phyloP scores from a whole-genome alignment of 2,888 invertebrate species.

The Diploptera punctata region DNA sequence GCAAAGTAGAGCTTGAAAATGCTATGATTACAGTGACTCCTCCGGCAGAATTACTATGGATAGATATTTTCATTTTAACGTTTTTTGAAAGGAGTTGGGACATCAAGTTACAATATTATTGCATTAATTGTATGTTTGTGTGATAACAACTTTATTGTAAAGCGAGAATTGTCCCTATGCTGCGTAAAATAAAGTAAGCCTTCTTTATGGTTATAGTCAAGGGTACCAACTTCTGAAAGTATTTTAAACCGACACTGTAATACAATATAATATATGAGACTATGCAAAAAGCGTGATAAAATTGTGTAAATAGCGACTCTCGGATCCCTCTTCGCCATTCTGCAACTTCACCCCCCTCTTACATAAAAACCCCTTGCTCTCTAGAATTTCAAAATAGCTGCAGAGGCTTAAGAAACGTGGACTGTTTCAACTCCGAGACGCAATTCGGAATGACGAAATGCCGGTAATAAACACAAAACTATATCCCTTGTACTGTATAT shows the following conservation, averaged over 20 bases:
- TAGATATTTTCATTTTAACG: no score
- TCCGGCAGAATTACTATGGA: no score
- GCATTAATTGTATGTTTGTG: no score
- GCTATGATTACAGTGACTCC: no score
- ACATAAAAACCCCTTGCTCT: background rate
- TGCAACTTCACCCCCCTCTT: background rate
- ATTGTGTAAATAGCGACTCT: background rate
- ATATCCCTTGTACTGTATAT: no score
- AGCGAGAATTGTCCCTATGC: no score
- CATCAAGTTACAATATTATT: no score
- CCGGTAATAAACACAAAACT: background rate
- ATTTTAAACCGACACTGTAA: background rate
- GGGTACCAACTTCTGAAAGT: background rate
- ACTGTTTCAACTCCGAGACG: background rate
- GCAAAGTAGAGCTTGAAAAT: no score
- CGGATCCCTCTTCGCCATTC: background rate
- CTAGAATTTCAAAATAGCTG: background rate
- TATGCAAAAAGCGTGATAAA: background rate
- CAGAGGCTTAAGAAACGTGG: background rate
- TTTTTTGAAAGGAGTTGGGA: no score
- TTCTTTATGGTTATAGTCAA: no score
- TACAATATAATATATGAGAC: background rate
- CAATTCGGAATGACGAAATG: slow-evolving; percentile 10
- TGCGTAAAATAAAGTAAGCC: no score
- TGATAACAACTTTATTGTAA: no score